Conservation (phyloP, 2,113 vertebrate species). For the Calcarius ornatus region DNA sequence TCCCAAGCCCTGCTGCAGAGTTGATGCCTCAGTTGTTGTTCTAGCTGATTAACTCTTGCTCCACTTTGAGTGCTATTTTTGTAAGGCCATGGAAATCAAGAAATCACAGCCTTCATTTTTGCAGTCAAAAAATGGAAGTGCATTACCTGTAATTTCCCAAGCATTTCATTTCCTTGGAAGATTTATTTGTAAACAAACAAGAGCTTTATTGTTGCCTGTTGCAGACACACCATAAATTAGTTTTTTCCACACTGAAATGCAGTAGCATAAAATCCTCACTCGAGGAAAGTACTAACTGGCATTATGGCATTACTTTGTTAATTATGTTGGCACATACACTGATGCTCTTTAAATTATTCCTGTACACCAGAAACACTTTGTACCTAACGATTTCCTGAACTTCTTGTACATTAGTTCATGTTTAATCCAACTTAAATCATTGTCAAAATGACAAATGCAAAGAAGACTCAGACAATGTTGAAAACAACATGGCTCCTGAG, state of each 20-base stretch:
- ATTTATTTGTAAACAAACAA: slow-evolving; percentile 66
- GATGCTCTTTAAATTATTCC: slow-evolving; percentile 32
- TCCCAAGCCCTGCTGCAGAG: not conserved
- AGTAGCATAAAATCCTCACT: slow-evolving; percentile 33
- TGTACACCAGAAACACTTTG: not conserved
- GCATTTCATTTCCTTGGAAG: slow-evolving; percentile 54
- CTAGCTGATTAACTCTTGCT: slow-evolving; percentile 3
- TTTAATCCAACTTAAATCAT: slow-evolving; percentile 13
- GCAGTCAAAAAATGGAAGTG: not conserved
- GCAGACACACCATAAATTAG: slow-evolving; percentile 19
- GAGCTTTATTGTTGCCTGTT: slow-evolving; percentile 35
- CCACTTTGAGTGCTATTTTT: not conserved
- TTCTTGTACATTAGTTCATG: not conserved
- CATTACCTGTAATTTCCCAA: slow-evolving; percentile 57
- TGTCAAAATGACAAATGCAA: not conserved
- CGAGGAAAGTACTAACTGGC: not conserved
- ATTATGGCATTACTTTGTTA: slow-evolving; percentile 41
- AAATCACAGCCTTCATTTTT: slow-evolving; percentile 18
- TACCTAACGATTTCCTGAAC: slow-evolving; percentile 23
- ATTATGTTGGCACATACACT: slow-evolving; percentile 39
- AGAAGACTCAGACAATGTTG: not conserved
- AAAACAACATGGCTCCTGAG: not conserved
- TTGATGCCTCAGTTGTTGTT: not conserved
- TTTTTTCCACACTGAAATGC: slow-evolving; percentile 15
- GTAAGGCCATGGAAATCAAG: not conserved